phyloP scores from a whole-genome alignment of 2,113 vertebrate genomes.

The Saccopteryx leptura region DNA sequence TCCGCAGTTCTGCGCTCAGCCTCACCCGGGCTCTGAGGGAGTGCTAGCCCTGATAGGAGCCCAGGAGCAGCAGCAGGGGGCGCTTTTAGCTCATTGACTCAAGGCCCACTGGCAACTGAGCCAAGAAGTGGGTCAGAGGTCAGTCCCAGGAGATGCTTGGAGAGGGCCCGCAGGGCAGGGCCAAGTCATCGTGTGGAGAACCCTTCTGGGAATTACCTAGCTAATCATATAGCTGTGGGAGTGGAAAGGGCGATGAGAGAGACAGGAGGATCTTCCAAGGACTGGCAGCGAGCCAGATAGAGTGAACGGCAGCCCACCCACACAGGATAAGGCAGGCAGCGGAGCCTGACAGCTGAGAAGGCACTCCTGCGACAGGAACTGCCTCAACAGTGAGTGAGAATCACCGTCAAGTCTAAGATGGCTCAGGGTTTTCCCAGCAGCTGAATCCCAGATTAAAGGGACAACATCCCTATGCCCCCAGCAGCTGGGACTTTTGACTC shows the following conservation, averaged over 20 bases:
- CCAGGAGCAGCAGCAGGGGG: slow-evolving; percentile 48
- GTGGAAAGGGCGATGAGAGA: neutral
- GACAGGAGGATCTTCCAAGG: neutral
- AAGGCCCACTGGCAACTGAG: no score
- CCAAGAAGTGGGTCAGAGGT: neutral
- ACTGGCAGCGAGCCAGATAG: neutral
- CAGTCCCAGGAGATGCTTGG: neutral
- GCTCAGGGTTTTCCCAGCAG: neutral
- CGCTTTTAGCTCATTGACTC: neutral
- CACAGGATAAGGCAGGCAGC: neutral
- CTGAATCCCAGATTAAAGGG: neutral
- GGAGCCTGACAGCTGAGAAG: neutral
- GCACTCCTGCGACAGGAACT: neutral
- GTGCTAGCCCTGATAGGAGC: neutral
- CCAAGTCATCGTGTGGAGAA: neutral
- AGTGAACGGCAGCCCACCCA: neutral
- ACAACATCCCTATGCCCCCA: neutral
- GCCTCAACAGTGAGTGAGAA: neutral
- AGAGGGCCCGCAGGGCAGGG: neutral
- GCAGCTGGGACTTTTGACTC: neutral
- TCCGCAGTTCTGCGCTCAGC: neutral
- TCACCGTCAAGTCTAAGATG: neutral
- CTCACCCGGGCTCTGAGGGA: accelerated
- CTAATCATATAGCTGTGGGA: slow-evolving; percentile 36
- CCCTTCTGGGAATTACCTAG: neutral